Base-by-base conservation (phyloP, 2,797 vertebrate species). In the Capromys pilorides region DNA sequence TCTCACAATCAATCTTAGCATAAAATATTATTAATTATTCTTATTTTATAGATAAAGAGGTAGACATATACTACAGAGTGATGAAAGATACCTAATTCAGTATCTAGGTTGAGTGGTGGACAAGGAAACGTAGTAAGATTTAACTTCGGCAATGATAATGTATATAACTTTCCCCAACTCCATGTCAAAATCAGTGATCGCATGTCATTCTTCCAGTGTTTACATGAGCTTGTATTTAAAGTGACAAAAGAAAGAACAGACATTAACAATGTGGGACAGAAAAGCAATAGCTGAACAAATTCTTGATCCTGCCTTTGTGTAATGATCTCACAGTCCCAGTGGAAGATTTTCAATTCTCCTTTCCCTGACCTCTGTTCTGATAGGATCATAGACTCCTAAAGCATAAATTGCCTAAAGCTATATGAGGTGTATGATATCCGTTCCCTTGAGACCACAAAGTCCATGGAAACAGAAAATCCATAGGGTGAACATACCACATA, bases 161-260 rank as follows among this genome's bases (percentile, higher is more conserved):
- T 28, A 24, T 71, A 21, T 49, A 77, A 51, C 3, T 64, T 79
- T 64, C 67, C 28, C 36, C n/a, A 66, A 87, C 21, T 3, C 1
- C 28, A 71, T 54, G 36, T 33, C 21, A 94, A 96, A 93, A 93
- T 67, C n/a, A 75, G 64, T 41, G 13, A 78, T 81, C 81, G 61
- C 11, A 90, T 77, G 28, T 31, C 12, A 75, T 90, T 67, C 10
- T 84, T 90, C 19, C 41, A 81, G 4, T 8, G 71, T 33, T 88
- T n/a, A 73, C 33, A 39, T 62, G 54, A 75, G 85, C 26, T 61
- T 88, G 3, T 21, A 78, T 85, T 88, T 93, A 51, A 73, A 91
- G 75, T 90, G 71, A 24, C 13, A 77, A 79, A 91, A 90, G 31
- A 85, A 90, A 31, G 2, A 91, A 16, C 78, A 22, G 57, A 57